Percentiles rank a stretch among this genome's conserved stretches.
Conservation (phyloP, 2,888 invertebrate species). For the Ariolimax columbianus region DNA sequence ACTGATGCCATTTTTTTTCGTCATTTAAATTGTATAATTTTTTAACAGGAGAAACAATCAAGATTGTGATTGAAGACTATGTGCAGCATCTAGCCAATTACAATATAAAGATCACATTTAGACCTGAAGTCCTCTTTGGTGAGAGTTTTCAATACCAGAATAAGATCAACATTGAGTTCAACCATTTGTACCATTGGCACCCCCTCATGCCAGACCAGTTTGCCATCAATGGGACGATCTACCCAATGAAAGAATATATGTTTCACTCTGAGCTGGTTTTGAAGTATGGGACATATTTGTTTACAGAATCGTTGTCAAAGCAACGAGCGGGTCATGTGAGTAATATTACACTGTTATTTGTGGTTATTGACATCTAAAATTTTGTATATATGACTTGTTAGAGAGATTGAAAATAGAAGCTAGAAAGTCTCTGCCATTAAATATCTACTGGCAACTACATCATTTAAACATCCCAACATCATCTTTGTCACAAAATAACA, state of each 20-base stretch:
- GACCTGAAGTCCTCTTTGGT: constrained; percentile 77
- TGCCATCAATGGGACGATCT: constrained; percentile 72
- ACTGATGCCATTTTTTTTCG: no score
- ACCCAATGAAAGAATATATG: constrained; percentile 73
- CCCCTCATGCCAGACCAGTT: constrained; percentile 78
- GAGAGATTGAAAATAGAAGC: no score
- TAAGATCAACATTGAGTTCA: constrained; percentile 78
- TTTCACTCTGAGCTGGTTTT: constrained; percentile 74
- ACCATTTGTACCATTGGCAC: constrained; percentile 80
- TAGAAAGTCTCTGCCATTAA: no score
- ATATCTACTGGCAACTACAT: no score
- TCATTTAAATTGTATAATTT: no score
- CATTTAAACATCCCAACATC: no score
- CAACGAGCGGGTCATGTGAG: constrained; percentile 78
- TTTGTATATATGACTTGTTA: no score
- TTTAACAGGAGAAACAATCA: constrained; percentile 78
- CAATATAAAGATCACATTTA: constrained; percentile 74
- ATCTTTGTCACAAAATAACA: no score
- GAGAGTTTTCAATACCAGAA: constrained; percentile 78
- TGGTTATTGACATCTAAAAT: no score
- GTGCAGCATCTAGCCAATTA: constrained; percentile 79
- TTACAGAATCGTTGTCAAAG: constrained; percentile 74
- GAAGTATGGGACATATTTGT: constrained; percentile 74
- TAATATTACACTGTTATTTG: constrained; percentile 17
- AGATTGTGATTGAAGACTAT: constrained; percentile 79